A percentile compares a stretch with the other conserved stretches of the same genome.
Conservation (phyloP, 1,140 invertebrate genomes). For the Camponotus pennsylvanicus region DNA sequence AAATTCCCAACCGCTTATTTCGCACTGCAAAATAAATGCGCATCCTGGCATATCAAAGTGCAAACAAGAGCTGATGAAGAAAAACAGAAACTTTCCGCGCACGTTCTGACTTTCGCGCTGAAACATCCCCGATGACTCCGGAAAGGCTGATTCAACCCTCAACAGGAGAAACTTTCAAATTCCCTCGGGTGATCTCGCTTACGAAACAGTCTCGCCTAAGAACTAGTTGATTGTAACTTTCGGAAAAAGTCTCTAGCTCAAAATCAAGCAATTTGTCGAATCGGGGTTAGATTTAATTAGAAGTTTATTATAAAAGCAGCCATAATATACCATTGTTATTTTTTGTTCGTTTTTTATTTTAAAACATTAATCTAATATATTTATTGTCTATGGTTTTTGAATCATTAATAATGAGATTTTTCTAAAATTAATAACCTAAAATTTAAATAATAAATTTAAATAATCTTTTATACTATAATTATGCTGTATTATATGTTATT, state of each 20-base stretch:
- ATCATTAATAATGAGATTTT: neutral
- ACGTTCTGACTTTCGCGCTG: conserved; percentile 30
- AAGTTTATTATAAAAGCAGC: neutral
- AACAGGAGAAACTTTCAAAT: conserved; percentile 58
- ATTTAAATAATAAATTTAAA: neutral
- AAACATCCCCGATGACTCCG: conserved; percentile 38
- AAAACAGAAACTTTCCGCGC: conserved; percentile 43
- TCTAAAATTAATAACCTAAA: too few relatives aligned
- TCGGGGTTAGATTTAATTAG: neutral
- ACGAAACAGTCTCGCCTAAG: conserved; percentile 39
- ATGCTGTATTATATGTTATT: neutral
- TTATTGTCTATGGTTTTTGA: neutral
- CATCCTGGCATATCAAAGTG: neutral
- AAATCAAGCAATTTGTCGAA: conserved; percentile 23
- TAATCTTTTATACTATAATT: conserved; percentile 1
- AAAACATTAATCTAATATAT: neutral
- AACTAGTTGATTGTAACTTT: conserved; percentile 38
- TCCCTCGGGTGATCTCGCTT: conserved; percentile 30
- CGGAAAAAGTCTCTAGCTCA: neutral
- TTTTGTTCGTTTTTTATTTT: conserved; percentile 4
- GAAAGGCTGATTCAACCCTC: conserved; percentile 7
- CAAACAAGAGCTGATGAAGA: conserved; percentile 35
- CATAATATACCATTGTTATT: neutral
- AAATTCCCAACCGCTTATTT: conserved; percentile 65
- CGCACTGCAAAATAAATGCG: conserved; percentile 59